Base-by-base conservation (phyloP, 2,113 vertebrate genomes). In the Clupea harengus region DNA sequence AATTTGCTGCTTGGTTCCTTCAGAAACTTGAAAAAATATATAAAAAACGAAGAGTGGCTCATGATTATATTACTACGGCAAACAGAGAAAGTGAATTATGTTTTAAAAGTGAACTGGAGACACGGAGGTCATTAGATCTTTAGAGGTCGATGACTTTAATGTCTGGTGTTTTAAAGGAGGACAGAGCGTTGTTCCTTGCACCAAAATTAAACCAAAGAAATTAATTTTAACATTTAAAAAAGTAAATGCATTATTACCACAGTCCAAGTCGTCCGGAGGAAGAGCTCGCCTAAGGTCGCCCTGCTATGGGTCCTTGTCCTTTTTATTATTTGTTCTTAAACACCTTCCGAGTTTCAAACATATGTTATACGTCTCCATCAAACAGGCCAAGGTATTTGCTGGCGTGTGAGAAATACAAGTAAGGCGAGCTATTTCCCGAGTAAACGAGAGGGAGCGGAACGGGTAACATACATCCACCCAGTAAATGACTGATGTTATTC, bases 391-490 rank as follows among this genome's bases (percentile, higher is more conserved):
- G 95, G 57, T 94, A 96, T 86, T 96, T 96, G 88, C 91, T 94
- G 60, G 94, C 90, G 49, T 92, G 94, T 86, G 96, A 94, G 47
- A 97, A 93, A 85, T 95, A 96, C 84, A 97, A 90, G 88, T 95
- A 97, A 88, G 96, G 95, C 89, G 95, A 84, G 54, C 92, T 86
- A 89, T 90, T 95, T 6, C 93, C 90, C 25, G 94, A 93, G 75
- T 95, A 96, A 22, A 97, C 78, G 11, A 97, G 80, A 0, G 96
- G 96, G n/a, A 96, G 93, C 52, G 95, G 93, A 92, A 96, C 90
- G 0, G 96, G 96, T 82, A 97, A 72, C 88, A 96, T 64, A 81
- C 94, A 97, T 88, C 95, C 95, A 3, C 94, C 91, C 89, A 96
- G 91, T 84, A 95, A 85, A 82, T 89, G 78, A 89, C 90, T 94